These are phyloP conservation scores for Drosophila littoralis DNA, from an alignment of 1,140 invertebrate species.

Conservation along the genomic window DNA sequence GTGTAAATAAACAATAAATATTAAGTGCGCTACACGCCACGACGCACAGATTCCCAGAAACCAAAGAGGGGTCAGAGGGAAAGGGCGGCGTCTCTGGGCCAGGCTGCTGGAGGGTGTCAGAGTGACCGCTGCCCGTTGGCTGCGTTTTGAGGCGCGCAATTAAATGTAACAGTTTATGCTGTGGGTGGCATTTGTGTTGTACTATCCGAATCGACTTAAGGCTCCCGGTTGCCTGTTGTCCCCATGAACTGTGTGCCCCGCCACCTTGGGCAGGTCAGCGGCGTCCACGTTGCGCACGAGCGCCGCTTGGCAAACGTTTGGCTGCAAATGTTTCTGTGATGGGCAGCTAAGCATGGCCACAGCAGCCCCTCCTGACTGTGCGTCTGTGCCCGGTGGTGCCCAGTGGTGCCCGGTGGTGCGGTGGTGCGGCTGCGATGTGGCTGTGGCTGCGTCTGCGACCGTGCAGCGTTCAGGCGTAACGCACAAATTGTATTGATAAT, in stretches of 20 bases:
- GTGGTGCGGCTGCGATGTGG: not conserved
- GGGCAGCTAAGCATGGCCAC: slow-evolving; percentile 17
- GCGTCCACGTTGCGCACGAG: slow-evolving; percentile 49
- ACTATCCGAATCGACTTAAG: slow-evolving; percentile 16
- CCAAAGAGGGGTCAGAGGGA: not conserved
- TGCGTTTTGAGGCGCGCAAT: slow-evolving; percentile 57
- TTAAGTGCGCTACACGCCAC: slow-evolving; percentile 75
- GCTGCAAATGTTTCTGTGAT: slow-evolving; percentile 28
- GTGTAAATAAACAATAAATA: slow-evolving; percentile 83
- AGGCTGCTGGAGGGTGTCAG: not conserved
- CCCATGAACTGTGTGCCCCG: not conserved
- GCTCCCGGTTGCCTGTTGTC: not conserved
- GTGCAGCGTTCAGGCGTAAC: slow-evolving; percentile 49
- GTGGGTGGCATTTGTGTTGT: slow-evolving; percentile 52
- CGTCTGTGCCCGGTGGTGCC: not conserved
- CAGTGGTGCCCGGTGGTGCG: not conserved
- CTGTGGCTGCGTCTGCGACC: slow-evolving; percentile 8
- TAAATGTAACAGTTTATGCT: slow-evolving; percentile 71
- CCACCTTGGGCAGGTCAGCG: not conserved
- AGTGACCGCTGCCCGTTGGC: not conserved
- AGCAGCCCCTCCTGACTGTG: not conserved
- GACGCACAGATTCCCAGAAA: slow-evolving; percentile 50
- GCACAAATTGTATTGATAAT: slow-evolving; percentile 73
- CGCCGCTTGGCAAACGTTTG: slow-evolving; percentile 27
- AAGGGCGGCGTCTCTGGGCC: not conserved